Percentiles rank a stretch among this genome's conserved stretches.
These are phyloP conservation scores for Ailurus styani DNA, from an alignment of 2,113 vertebrate species.

Conservation along the genomic window DNA sequence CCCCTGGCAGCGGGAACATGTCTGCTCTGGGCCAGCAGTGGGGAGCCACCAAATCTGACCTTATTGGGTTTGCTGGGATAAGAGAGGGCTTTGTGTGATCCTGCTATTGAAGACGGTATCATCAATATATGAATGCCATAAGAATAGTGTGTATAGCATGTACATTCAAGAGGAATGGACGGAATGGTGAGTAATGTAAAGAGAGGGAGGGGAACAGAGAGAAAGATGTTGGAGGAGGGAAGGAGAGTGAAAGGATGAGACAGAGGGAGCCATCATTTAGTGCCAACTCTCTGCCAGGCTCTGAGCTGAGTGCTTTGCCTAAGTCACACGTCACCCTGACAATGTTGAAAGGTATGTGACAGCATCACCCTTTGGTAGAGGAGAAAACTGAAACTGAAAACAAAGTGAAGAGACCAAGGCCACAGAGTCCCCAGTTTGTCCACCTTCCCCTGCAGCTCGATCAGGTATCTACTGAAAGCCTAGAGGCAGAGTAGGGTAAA, in stretches of 20 bases:
- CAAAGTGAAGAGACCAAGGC: background rate
- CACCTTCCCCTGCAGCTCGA: background rate
- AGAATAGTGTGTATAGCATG: background rate
- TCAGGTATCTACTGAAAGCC: background rate
- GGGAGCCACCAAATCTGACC: background rate
- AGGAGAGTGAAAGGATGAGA: background rate
- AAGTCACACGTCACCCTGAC: background rate
- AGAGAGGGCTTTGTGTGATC: background rate
- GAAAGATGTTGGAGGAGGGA: background rate
- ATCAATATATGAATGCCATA: constrained; percentile 38
- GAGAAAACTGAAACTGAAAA: background rate
- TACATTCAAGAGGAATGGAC: background rate
- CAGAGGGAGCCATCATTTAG: background rate
- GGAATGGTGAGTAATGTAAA: background rate
- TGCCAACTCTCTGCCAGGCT: background rate
- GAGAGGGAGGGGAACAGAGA: background rate
- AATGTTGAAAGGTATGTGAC: background rate
- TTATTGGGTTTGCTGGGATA: constrained; percentile 35
- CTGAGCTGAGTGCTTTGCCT: background rate
- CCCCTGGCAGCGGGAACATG: constrained; percentile 45
- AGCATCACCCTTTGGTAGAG: background rate
- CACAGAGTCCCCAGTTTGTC: background rate
- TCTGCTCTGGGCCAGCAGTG: constrained; percentile 28
- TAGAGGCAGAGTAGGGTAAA: background rate
- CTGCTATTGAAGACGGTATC: background rate